Evolutionary conservation across 2,797 vertebrate species (phyloP).

Genomic region (Morelia viridis): DNA sequence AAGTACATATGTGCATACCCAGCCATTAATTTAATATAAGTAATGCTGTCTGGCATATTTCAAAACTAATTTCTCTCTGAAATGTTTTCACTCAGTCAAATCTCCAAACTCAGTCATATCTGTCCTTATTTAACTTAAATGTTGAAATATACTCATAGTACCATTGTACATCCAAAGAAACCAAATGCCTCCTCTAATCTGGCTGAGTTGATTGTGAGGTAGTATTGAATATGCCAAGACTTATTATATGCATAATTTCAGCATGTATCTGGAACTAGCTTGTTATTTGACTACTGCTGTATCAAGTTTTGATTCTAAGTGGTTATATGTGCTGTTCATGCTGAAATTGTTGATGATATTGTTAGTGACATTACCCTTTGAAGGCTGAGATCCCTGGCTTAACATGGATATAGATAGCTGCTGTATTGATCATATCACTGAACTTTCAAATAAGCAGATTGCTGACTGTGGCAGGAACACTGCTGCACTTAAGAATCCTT

Average conservation of each 20-base stretch:
- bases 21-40: background rate
- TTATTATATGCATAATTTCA: background rate
- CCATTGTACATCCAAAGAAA: background rate
- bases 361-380: background rate
- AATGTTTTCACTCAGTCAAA: background rate
- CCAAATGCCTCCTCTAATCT: background rate
- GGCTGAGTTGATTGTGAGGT: background rate
- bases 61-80: background rate
- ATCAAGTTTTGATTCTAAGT: background rate
- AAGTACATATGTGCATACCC: background rate
- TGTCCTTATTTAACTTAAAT: background rate
- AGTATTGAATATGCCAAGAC: background rate
- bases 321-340: background rate
- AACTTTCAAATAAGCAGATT: background rate
- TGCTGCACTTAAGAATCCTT: background rate
- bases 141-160: background rate
- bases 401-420: background rate
- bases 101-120: background rate
- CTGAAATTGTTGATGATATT: background rate
- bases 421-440: background rate
- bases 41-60: background rate
- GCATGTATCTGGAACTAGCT: background rate
- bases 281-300: background rate
- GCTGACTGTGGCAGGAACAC: background rate
- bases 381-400: background rate